These are phyloP conservation scores for Anagyrus pseudococci DNA, from an alignment of 2,888 invertebrate species.

Conservation along the genomic window DNA sequence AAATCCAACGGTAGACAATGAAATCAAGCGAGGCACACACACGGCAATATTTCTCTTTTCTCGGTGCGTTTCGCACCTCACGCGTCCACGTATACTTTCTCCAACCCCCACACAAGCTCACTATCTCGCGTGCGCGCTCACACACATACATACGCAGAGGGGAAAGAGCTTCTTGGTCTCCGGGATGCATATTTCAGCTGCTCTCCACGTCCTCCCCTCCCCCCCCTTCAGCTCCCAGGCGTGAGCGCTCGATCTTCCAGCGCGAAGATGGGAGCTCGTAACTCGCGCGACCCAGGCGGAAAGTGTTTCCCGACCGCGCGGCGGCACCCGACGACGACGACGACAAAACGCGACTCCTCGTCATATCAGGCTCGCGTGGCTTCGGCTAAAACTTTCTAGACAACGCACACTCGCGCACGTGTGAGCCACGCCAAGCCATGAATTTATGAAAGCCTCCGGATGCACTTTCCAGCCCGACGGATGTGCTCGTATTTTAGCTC, in stretches of 20 bases:
- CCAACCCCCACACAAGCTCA: too few species aligned
- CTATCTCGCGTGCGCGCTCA: not conserved
- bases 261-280: not conserved
- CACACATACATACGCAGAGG: not conserved
- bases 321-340: not conserved
- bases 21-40: not conserved
- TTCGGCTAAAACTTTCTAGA: constrained; percentile 14
- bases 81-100: too few species aligned
- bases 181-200: constrained; percentile 12
- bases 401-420: not conserved
- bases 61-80: not conserved
- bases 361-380: constrained; percentile 11
- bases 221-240: constrained; percentile 3
- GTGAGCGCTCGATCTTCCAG: not conserved
- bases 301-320: not conserved
- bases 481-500: not conserved
- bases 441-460: not conserved
- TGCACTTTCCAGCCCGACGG: not conserved
- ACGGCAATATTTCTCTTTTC: not conserved
- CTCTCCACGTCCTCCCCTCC: constrained; percentile 14
- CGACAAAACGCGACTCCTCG: not conserved
- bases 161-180: not conserved
- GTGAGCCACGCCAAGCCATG: not conserved
- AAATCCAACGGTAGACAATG: not conserved
- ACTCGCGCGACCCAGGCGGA: not conserved